Percentiles rank a stretch among this genome's conserved stretches.
Evolutionary conservation across 2,888 invertebrate genomes (phyloP).

Genomic region (Drosophila acutilabella): DNA sequence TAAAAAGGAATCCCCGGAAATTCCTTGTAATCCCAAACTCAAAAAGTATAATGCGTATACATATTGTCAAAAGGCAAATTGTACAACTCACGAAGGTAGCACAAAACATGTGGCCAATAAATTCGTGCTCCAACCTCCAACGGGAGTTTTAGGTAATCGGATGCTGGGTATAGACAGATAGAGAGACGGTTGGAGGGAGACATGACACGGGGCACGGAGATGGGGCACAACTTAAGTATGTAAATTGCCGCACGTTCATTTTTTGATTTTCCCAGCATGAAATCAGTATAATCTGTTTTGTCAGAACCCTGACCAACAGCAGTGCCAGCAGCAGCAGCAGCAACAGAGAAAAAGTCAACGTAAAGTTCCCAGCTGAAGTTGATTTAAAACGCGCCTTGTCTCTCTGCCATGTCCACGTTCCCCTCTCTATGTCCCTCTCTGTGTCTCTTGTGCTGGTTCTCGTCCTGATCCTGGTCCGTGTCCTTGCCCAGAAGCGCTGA

Average conservation of each 20-base stretch:
- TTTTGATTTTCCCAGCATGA: constrained; percentile 80
- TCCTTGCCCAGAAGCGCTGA: constrained; percentile 75
- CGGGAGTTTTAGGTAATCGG: constrained; percentile 1
- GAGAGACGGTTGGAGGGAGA: neutral
- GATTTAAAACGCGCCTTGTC: constrained; percentile 55
- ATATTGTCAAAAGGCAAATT: constrained; percentile 73
- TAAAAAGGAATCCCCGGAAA: constrained; percentile 77
- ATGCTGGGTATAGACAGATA: too few species aligned
- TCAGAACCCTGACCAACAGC: constrained; percentile 63
- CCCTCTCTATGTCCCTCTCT: neutral
- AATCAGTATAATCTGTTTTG: constrained; percentile 80
- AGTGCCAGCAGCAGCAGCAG: constrained; percentile 17
- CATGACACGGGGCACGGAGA: neutral
- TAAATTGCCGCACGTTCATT: constrained; percentile 82
- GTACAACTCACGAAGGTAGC: constrained; percentile 76
- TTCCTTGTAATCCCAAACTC: constrained; percentile 73
- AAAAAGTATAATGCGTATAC: constrained; percentile 52
- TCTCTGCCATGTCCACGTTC: constrained; percentile 14
- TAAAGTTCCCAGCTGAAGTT: constrained; percentile 58
- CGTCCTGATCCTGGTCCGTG: constrained; percentile 19
- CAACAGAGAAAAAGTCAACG: constrained; percentile 63
- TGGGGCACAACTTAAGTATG: constrained; percentile 72
- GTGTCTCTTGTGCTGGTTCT: neutral
- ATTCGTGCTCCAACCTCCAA: constrained; percentile 41
- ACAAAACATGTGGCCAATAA: constrained; percentile 79